A percentile compares a stretch with the other conserved stretches of the same genome.
phyloP scores from a whole-genome alignment of 2,888 invertebrate species.

The Ametastegia equiseti region DNA sequence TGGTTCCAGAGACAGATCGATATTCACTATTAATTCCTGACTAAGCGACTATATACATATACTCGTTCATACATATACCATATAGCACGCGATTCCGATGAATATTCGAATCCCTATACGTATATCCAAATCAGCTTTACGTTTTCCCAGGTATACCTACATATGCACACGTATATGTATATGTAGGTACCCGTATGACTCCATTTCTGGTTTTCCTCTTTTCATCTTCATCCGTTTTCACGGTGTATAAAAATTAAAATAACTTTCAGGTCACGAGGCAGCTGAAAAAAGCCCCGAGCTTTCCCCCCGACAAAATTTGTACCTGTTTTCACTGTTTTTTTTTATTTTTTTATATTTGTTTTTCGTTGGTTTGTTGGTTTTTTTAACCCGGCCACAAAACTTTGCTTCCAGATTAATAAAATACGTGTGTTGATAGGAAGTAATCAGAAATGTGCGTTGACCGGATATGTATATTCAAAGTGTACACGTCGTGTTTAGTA shows the following conservation, averaged over 20 bases:
- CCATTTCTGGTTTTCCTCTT: not conserved
- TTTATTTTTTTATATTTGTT: not conserved
- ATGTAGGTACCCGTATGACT: no score
- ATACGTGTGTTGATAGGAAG: not conserved
- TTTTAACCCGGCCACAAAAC: not conserved
- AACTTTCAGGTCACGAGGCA: not conserved
- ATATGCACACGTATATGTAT: no score
- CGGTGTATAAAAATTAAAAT: not conserved
- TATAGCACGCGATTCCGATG: no score
- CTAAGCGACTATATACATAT: not conserved
- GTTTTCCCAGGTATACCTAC: no score
- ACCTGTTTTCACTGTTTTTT: no score
- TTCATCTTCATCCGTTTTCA: not conserved
- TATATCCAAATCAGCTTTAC: not conserved
- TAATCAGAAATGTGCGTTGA: not conserved
- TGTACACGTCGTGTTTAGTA: not conserved
- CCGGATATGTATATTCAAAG: not conserved
- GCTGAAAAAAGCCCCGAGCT: no score
- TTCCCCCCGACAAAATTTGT: no score
- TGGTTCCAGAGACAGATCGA: slow-evolving; percentile 10
- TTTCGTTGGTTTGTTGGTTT: no score
- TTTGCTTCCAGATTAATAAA: not conserved
- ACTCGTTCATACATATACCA: no score
- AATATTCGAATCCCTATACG: not conserved
- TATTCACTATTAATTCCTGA: slow-evolving; percentile 40